These are phyloP conservation scores for Procambarus virginalis DNA, from an alignment of 1,140 invertebrate genomes.

Conservation along the genomic window DNA sequence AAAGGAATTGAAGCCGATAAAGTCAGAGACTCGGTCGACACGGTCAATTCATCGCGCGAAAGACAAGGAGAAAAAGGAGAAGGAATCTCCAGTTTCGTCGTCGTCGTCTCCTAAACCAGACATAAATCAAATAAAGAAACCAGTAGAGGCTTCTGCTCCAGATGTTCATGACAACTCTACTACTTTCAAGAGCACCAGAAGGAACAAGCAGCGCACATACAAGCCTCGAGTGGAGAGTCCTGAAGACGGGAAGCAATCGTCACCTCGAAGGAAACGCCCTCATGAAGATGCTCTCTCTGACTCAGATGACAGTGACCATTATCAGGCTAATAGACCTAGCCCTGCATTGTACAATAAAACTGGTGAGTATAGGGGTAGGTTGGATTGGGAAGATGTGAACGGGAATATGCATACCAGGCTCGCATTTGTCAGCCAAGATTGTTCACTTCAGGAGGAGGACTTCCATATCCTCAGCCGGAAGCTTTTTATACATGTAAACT, in stretches of 20 bases:
- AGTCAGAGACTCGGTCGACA: constrained; percentile 7
- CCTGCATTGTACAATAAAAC: constrained; percentile 47
- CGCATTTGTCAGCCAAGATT: neutral
- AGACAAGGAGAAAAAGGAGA: constrained; percentile 33
- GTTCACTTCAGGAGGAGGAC: neutral
- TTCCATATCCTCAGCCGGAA: neutral
- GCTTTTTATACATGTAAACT: neutral
- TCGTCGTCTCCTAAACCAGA: neutral
- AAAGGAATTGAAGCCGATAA: neutral
- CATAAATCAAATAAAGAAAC: neutral
- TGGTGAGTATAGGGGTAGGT: constrained; percentile 46
- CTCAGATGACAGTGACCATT: constrained; percentile 55
- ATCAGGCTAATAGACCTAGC: constrained; percentile 52
- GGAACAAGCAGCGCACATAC: constrained; percentile 29
- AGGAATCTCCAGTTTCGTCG: neutral
- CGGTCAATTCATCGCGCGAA: constrained; percentile 26
- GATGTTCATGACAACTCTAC: neutral
- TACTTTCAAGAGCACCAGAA: constrained; percentile 38
- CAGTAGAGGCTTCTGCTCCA: neutral
- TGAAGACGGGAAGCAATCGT: constrained; percentile 6
- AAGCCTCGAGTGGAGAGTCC: constrained; percentile 40
- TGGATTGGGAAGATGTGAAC: neutral
- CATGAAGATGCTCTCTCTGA: constrained; percentile 9
- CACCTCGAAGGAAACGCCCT: constrained; percentile 12
- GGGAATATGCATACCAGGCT: neutral